Percentiles rank a stretch among this genome's conserved stretches.
These are phyloP conservation scores for Triplophysa siluroides DNA, from an alignment of 2,113 vertebrate species.

Conservation along the genomic window DNA sequence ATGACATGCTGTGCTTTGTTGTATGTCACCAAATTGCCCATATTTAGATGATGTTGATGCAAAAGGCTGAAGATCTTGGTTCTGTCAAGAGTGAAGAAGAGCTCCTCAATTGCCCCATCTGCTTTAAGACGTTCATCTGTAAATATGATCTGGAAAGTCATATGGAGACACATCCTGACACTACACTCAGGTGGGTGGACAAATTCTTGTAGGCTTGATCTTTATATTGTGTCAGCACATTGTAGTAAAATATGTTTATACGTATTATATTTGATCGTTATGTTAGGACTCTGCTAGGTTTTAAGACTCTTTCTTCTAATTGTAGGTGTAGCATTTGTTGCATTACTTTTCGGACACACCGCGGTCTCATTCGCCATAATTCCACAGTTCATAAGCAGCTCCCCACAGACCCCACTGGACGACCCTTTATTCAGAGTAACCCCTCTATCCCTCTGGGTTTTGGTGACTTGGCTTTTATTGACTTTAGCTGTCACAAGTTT, in stretches of 20 bases:
- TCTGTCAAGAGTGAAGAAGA: constrained; percentile 75
- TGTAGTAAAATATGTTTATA: too few species aligned
- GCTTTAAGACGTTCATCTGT: constrained; percentile 92
- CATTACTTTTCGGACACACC: constrained; percentile 91
- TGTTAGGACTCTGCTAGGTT: neutral
- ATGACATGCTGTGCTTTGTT: neutral
- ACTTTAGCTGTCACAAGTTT: constrained; percentile 97
- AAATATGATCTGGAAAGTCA: constrained; percentile 91
- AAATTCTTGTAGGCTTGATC: neutral
- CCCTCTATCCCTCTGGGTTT: constrained; percentile 95
- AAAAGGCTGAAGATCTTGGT: constrained; percentile 65
- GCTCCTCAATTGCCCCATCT: constrained; percentile 87
- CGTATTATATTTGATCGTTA: neutral
- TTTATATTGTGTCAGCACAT: neutral
- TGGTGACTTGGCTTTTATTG: constrained; percentile 95
- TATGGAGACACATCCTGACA: constrained; percentile 94
- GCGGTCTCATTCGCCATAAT: constrained; percentile 91
- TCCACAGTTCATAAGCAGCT: constrained; percentile 91
- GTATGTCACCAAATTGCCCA: neutral
- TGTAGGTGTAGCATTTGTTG: constrained; percentile 92
- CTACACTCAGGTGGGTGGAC: constrained; percentile 78
- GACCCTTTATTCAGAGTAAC: constrained; percentile 97
- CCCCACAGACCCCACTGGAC: constrained; percentile 87
- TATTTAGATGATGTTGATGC: constrained; percentile 73
- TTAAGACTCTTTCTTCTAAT: constrained; percentile 9